Percentiles rank a stretch among this genome's conserved stretches.
phyloP scores from a whole-genome alignment of 2,888 invertebrate genomes.

The Darwinula stevensoni region DNA sequence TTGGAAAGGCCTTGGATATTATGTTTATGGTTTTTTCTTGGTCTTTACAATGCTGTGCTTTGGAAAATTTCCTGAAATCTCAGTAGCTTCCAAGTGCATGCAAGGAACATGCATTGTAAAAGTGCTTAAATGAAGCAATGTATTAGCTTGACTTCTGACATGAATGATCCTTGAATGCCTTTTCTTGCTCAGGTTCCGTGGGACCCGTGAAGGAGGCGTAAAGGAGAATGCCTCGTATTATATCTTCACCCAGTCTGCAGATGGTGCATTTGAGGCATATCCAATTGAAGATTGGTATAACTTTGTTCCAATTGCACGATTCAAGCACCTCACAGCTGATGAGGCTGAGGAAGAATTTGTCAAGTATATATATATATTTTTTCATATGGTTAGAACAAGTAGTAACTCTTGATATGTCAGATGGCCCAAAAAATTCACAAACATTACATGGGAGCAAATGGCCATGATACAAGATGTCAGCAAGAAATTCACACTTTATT shows the following conservation, averaged over 20 bases:
- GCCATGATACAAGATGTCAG: too few species aligned
- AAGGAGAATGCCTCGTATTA: constrained; percentile 91
- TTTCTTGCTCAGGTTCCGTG: constrained; percentile 32
- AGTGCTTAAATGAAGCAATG: too few species aligned
- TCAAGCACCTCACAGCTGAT: constrained; percentile 81
- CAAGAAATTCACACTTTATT: too few species aligned
- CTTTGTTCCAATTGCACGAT: constrained; percentile 58
- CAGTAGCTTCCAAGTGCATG: too few species aligned
- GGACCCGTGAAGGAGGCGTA: constrained; percentile 79
- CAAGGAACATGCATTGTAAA: too few species aligned
- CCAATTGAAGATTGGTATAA: constrained; percentile 91
- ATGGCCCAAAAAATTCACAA: too few species aligned
- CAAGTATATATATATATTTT: constrained; percentile 26
- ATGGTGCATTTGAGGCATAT: constrained; percentile 82
- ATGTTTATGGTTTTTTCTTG: too few species aligned
- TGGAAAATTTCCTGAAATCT: too few species aligned
- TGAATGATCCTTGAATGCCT: not conserved
- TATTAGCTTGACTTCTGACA: not conserved
- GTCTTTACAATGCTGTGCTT: too few species aligned
- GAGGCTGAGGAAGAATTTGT: constrained; percentile 95
- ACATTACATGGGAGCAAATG: too few species aligned
- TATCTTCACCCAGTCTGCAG: constrained; percentile 82
- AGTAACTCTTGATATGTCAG: not conserved
- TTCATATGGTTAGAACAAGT: not conserved
- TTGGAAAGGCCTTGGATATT: too few species aligned